phyloP scores from a whole-genome alignment of 2,113 vertebrate genomes.

The Pygoscelis adeliae region DNA sequence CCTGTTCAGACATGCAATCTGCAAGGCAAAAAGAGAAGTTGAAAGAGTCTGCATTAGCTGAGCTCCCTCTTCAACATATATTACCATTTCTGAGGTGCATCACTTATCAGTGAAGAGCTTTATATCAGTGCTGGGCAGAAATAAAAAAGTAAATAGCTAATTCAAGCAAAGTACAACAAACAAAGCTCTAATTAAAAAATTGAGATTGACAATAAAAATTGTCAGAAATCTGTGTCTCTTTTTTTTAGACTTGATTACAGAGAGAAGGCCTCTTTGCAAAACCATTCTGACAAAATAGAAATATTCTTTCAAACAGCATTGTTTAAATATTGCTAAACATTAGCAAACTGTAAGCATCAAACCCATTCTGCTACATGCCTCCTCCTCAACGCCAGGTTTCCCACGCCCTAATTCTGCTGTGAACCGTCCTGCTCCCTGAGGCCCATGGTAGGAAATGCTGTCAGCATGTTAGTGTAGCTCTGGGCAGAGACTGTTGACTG shows the following conservation, averaged over 20 bases:
- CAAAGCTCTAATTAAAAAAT: not conserved
- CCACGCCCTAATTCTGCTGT: not conserved
- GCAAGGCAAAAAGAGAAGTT: not conserved
- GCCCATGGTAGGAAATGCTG: not conserved
- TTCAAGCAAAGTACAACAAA: not conserved
- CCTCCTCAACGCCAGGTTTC: not conserved
- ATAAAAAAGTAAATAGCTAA: not conserved
- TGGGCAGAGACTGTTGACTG: not conserved
- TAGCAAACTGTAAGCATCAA: not conserved
- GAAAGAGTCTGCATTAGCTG: not conserved
- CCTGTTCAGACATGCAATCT: not conserved
- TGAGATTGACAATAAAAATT: not conserved
- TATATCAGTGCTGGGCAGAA: not conserved
- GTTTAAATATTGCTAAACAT: not conserved
- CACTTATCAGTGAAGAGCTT: not conserved
- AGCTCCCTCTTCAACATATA: not conserved
- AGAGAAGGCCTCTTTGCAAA: not conserved
- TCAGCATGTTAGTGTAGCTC: slow-evolving; percentile 11
- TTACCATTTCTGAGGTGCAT: not conserved
- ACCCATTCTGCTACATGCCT: fast-evolving
- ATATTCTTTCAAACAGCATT: not conserved
- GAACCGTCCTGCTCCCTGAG: not conserved
- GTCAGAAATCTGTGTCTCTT: not conserved
- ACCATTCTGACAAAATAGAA: not conserved
- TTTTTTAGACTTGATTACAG: not conserved